Evolutionary conservation across 2,113 vertebrate species (phyloP), one percentile per base, ranked within the genome.

Genomic region (Ceyx margarethae): DNA sequence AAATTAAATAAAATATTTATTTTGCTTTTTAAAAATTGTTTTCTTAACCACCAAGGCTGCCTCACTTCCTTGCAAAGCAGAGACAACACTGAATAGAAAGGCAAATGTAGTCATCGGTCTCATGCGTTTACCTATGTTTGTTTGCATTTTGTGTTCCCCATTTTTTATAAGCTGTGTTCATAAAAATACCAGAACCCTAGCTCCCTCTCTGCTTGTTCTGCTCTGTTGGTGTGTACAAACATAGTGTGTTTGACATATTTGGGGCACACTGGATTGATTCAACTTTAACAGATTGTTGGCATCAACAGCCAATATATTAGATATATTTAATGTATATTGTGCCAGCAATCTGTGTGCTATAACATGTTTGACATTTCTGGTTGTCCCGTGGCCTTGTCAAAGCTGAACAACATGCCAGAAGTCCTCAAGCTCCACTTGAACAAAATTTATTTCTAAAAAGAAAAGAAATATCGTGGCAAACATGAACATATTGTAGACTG

Each of bases 361-460:
- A 88, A 45, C 54, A 58, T 46, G 5, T 61, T 89, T 93, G 87
- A 73, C 42, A 87, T 73, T 72, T 84, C 81, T 89, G 58, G 11
- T 73, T 87, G 74, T 91, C 84, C 58, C 84, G 50, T 89, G 85
- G 89, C 62, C 93, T 80, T 76, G 64, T 81, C 66, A 85, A 91
- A 94, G 65, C 42, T 50, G 35, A 87, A 92, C 2, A 56, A 79
- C 15, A 18, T 61, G 62, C 73, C 75, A 85, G 33, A 76, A 85
- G 33, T 87, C 19, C 31, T 91, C 45, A 81, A 81, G 23, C 10
- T 91, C 9, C 37, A 50, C 46, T 69, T 25, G 35, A 68, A 73
- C 4, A 87, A 76, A 79, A 92, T 45, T 46, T 87, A 46, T 89
- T 45, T 22, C 42, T 66, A 76, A 43, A 54, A 89, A 84, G 58